phyloP scores from a whole-genome alignment of 2,888 invertebrate species.

The Clostera curtula region DNA sequence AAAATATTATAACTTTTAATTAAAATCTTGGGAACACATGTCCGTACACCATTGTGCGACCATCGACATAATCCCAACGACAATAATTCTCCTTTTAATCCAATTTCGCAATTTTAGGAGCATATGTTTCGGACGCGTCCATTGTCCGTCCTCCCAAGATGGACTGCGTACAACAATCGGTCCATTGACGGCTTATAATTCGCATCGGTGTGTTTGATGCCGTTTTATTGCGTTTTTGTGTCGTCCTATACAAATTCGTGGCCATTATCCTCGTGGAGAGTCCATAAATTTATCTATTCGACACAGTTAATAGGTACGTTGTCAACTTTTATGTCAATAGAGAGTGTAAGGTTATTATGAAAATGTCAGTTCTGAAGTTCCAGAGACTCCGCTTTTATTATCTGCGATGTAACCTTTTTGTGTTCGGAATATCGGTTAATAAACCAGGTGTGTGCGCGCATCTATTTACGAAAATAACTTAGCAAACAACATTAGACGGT shows the following conservation, averaged over 20 bases:
- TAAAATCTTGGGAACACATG: conserved; percentile 40
- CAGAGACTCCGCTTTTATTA: too few relatives aligned
- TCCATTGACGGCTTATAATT: conserved; percentile 54
- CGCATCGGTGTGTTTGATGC: conserved; percentile 36
- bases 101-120: conserved; percentile 59
- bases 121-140: conserved; percentile 51
- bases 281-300: conserved; percentile 28
- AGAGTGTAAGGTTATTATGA: conserved; percentile 13
- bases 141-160: conserved; percentile 58
- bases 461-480: too few relatives aligned
- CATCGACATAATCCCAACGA: conserved; percentile 45
- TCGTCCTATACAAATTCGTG: conserved; percentile 28
- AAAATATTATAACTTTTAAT: conserved; percentile 52
- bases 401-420: too few relatives aligned
- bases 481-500: too few relatives aligned
- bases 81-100: conserved; percentile 50
- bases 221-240: conserved; percentile 50
- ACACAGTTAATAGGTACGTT: conserved; percentile 16
- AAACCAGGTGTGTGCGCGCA: too few relatives aligned
- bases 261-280: conserved; percentile 25
- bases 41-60: conserved; percentile 32
- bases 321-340: conserved; percentile 27
- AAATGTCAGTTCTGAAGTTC: too few relatives aligned
- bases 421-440: too few relatives aligned
- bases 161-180: conserved; percentile 35